These are phyloP conservation scores for Melieria picta DNA, from an alignment of 2,888 invertebrate genomes.

Conservation along the genomic window DNA sequence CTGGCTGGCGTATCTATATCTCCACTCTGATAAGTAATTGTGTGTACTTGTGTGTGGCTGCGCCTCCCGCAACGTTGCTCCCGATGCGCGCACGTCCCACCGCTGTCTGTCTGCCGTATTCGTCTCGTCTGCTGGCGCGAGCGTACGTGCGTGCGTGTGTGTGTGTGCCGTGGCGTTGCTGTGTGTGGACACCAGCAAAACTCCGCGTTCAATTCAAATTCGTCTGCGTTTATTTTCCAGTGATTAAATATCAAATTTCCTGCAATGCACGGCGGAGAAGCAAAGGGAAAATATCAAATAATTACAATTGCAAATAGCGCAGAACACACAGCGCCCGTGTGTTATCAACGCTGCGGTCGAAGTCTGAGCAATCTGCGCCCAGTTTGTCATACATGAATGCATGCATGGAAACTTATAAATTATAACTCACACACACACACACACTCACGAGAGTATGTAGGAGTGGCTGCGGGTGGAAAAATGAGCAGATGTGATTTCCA, in stretches of 20 bases:
- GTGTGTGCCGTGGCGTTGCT: slow-evolving; percentile 2
- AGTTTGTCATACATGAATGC: too few relatives aligned
- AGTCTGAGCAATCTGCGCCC: too few relatives aligned
- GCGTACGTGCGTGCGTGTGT: background rate
- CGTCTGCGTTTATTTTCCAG: slow-evolving; percentile 27
- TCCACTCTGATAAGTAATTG: slow-evolving; percentile 29
- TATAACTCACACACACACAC: too few relatives aligned
- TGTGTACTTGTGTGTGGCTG: background rate
- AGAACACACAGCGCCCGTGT: too few relatives aligned
- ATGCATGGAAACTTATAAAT: too few relatives aligned
- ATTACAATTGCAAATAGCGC: background rate
- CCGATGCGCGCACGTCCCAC: slow-evolving; percentile 14
- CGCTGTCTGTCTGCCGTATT: slow-evolving; percentile 9
- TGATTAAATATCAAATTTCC: slow-evolving; percentile 36
- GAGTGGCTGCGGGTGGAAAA: too few relatives aligned
- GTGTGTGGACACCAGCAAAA: background rate
- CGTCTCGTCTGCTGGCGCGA: slow-evolving; percentile 1
- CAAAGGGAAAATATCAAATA: slow-evolving; percentile 2
- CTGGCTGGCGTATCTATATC: slow-evolving; percentile 19
- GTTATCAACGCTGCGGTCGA: too few relatives aligned
- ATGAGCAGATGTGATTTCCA: too few relatives aligned
- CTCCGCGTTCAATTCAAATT: slow-evolving; percentile 7
- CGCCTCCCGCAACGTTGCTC: slow-evolving; percentile 9
- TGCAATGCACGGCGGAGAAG: slow-evolving; percentile 23
- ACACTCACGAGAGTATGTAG: too few relatives aligned